phyloP scores from a whole-genome alignment of 1,140 invertebrate genomes.

The Thaumetopoea pityocampa region DNA sequence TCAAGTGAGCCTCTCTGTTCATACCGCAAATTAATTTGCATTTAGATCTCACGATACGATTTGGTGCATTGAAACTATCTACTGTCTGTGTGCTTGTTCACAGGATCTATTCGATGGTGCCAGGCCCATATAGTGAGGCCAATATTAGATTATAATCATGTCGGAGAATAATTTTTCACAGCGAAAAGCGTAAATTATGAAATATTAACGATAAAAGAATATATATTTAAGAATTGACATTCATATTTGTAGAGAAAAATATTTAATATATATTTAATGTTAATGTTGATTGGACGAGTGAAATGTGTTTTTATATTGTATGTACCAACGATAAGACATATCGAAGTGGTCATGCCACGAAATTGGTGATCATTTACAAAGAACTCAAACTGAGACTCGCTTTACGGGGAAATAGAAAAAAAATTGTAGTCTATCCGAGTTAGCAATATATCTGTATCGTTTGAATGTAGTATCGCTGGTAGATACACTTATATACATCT shows the following conservation, averaged over 20 bases:
- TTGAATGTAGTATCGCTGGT: no score
- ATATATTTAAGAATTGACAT: conserved; percentile 14
- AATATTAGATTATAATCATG: conserved; percentile 29
- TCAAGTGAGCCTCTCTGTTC: no score
- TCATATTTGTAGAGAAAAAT: conserved; percentile 2
- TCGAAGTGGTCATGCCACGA: no score
- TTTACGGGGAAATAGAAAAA: no score
- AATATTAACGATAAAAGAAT: conserved; percentile 17
- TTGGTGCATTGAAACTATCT: no score
- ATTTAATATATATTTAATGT: conserved; percentile 6
- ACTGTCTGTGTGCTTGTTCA: background rate
- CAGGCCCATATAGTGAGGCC: conserved; percentile 38
- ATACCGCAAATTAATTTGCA: no score
- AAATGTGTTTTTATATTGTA: conserved; percentile 9
- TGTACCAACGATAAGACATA: conserved; percentile 5
- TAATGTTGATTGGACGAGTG: conserved; percentile 7
- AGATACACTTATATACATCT: no score
- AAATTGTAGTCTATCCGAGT: no score
- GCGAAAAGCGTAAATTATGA: conserved; percentile 1
- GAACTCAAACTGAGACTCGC: no score
- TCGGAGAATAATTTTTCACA: conserved; percentile 6
- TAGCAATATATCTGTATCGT: no score
- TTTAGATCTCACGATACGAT: no score
- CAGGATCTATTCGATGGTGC: conserved; percentile 4
- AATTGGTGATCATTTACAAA: no score